Base-by-base conservation (phyloP, 2,113 vertebrate genomes). In the Hipposideros armiger region DNA sequence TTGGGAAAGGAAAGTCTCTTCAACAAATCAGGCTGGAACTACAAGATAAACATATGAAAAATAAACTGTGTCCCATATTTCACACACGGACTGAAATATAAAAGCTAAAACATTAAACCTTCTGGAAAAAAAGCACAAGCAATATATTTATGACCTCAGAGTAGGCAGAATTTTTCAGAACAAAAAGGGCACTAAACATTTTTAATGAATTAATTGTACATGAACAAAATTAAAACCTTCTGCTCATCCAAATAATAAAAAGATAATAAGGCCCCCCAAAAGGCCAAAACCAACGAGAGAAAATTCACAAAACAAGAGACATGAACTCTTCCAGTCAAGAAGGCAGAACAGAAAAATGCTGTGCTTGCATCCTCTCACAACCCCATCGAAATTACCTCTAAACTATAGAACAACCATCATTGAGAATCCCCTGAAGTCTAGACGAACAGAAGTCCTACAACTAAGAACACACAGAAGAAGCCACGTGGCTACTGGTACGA, bases 181-280 rank as follows among this genome's bases (percentile, higher is more conserved):
- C 54, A 84, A 50, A 90, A 62, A 76, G 11, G 69, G 20, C 40
- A 50, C 11, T 83, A 67, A 84, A 45, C n/a, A 36, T 66, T 91
- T 64, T 66, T 45, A 52, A 74, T 89, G n/a, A 28, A n/a, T 72
- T 81, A 67, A 32, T 14, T 19, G 7, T n/a, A 69, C 24, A 50
- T 94, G 17, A 58, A n/a, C 67, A 90, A 52, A 84, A 84, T 58
- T 67, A 58, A 90, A 85, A 42, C 32, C 40, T 90, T 70, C 42
- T 76, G 28, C 20, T 85, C 40, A 60, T 66, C n/a, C 22, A 56
- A 66, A 58, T 82, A 90, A 67, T 11, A 83, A 36, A 73, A 82
- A 56, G 20, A 56, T 22, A 89, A 83, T 11, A 50, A 62, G 22
- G 40, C 1, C 10, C 36, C 50, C 14, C 40, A 77, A 74, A 60